These are phyloP conservation scores for Drosophila tani DNA, from an alignment of 1,140 invertebrate species.

Conservation along the genomic window DNA sequence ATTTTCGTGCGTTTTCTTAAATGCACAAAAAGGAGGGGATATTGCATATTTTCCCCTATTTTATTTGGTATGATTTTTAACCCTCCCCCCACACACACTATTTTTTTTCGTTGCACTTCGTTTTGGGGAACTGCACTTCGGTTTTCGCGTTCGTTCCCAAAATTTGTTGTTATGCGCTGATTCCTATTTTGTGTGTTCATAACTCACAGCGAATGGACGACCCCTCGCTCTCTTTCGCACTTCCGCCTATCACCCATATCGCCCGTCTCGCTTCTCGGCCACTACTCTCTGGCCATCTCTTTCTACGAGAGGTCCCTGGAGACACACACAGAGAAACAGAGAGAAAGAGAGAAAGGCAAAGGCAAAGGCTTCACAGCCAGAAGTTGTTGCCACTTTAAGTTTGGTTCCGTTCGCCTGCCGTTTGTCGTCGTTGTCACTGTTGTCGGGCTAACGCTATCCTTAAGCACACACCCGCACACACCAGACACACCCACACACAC, in stretches of 20 bases:
- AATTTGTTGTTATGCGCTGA: conserved; percentile 3
- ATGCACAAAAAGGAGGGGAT: conserved; percentile 35
- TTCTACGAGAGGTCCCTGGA: conserved; percentile 16
- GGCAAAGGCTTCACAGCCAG: conserved; percentile 31
- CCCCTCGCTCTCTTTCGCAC: background rate
- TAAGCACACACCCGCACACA: conserved; percentile 4
- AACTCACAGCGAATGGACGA: conserved; percentile 15
- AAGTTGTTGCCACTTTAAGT: conserved; percentile 45
- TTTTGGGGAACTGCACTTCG: conserved; percentile 11
- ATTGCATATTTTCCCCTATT: background rate
- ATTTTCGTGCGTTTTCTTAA: conserved; percentile 55
- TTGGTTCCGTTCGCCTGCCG: conserved; percentile 27
- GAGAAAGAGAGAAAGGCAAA: background rate
- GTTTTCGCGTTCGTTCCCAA: conserved; percentile 9
- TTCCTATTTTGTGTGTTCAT: conserved; percentile 23
- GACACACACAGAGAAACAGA: conserved; percentile 8
- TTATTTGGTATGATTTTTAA: background rate
- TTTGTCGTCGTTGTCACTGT: conserved; percentile 40
- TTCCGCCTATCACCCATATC: conserved; percentile 1
- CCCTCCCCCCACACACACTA: too few relatives aligned
- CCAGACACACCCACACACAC: background rate
- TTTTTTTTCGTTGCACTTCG: conserved; percentile 1
- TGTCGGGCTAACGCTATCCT: conserved; percentile 37
- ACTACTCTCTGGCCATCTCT: conserved; percentile 25
- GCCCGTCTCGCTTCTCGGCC: conserved; percentile 12